These are phyloP conservation scores for Drosophila persimilis DNA, from an alignment of 1,140 invertebrate species.

Conservation along the genomic window DNA sequence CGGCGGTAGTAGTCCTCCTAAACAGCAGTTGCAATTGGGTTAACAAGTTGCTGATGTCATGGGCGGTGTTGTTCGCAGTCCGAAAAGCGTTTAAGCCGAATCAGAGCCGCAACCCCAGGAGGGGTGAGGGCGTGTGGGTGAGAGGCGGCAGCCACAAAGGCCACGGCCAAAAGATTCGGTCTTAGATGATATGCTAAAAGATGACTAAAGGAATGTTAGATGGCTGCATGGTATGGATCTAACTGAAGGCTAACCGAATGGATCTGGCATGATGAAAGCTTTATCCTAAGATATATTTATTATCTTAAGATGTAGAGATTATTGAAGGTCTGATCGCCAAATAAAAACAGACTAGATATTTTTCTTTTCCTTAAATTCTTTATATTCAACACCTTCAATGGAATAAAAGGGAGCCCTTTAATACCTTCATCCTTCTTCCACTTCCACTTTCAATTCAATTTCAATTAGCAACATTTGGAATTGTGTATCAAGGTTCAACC, in stretches of 20 bases:
- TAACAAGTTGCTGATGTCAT: slow-evolving; percentile 77
- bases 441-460: slow-evolving; percentile 29
- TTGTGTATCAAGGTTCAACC: slow-evolving; percentile 5
- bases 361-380: background rate
- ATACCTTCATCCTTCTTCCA: too few relatives aligned
- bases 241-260: background rate
- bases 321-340: too few relatives aligned
- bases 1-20: slow-evolving; percentile 48
- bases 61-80: slow-evolving; percentile 44
- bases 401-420: background rate
- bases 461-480: slow-evolving; percentile 38
- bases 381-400: background rate
- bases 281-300: too few relatives aligned
- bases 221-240: too few relatives aligned
- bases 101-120: slow-evolving; percentile 12
- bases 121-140: slow-evolving; percentile 38
- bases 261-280: background rate
- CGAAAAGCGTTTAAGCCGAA: slow-evolving; percentile 21
- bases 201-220: slow-evolving; percentile 11
- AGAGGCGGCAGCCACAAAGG: slow-evolving; percentile 24
- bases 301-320: too few relatives aligned
- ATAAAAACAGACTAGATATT: background rate
- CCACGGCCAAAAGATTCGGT: too few relatives aligned
- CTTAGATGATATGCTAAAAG: slow-evolving; percentile 7
- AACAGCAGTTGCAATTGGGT: slow-evolving; percentile 73